phyloP scores from a whole-genome alignment of 2,888 invertebrate species.

The Microctonus brassicae region DNA sequence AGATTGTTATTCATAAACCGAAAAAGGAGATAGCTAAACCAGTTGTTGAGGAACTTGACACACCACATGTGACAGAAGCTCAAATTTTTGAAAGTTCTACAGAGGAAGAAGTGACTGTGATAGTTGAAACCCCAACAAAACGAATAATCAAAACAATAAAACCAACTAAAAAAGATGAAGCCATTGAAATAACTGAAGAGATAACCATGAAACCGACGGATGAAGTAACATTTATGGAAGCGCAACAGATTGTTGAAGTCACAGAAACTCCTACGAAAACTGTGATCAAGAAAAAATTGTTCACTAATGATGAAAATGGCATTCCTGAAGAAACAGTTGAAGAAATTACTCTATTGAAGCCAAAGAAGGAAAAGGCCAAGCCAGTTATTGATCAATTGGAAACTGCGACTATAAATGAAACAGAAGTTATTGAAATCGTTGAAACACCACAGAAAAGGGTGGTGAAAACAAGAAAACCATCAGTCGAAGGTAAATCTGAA shows the following conservation, averaged over 20 bases:
- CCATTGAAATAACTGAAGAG: slow-evolving; percentile 42
- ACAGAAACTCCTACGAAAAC: slow-evolving; percentile 56
- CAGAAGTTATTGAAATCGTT: slow-evolving; percentile 59
- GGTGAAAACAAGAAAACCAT: slow-evolving; percentile 61
- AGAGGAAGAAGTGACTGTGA: slow-evolving; percentile 50
- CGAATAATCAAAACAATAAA: slow-evolving; percentile 50
- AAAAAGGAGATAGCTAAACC: slow-evolving; percentile 47
- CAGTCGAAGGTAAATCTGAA: slow-evolving; percentile 43
- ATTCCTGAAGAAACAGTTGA: slow-evolving; percentile 54
- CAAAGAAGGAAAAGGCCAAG: slow-evolving; percentile 52
- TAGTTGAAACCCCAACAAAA: slow-evolving; percentile 45
- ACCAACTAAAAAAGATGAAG: slow-evolving; percentile 52
- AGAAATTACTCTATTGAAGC: slow-evolving; percentile 53
- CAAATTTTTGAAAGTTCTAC: slow-evolving; percentile 51
- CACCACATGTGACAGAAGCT: slow-evolving; percentile 51
- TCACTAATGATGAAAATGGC: slow-evolving; percentile 45
- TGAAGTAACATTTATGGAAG: slow-evolving; percentile 50
- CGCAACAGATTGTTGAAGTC: slow-evolving; percentile 63
- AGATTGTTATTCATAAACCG: slow-evolving; percentile 51
- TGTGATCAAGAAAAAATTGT: slow-evolving; percentile 63
- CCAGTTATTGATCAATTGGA: slow-evolving; percentile 50
- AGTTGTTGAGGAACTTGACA: slow-evolving; percentile 44
- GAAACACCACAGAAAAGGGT: slow-evolving; percentile 64
- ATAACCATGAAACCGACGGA: slow-evolving; percentile 44
- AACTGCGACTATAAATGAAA: slow-evolving; percentile 57